Evolutionary conservation across 2,797 vertebrate species (phyloP), one percentile per base, ranked within the genome.

Genomic region (Protosalanx chinensis): DNA sequence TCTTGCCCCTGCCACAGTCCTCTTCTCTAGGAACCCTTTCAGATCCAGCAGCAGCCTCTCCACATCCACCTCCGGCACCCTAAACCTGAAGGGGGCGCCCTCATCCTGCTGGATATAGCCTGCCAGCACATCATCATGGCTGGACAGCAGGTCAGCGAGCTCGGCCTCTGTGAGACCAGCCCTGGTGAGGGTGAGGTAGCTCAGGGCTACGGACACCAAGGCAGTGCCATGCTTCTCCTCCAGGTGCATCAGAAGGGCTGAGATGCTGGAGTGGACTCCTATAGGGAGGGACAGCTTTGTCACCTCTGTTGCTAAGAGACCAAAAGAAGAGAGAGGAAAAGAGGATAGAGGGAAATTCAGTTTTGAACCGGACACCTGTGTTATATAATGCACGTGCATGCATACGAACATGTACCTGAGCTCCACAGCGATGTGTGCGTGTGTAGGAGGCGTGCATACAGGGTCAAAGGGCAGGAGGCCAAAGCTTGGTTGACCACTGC

Each of bases 401-500:
- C 12, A 6, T 60, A 3, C 12, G 6, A 20, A 60, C 10, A 4
- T 57, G 1, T 86, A 91, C 90, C 90, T 53, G 94, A 95, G 68
- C 51, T 81, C 94, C 94, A 95, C 29, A 77, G 78, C 1, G 79
- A 81, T 7, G 87, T 66, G 73, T 92, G 91, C 5, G 62, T 83
- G 53, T 88, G 85, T 74, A 94, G 84, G 8, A 94, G 88, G 59
- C 89, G 88, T 35, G 83, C 67, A 18, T 91, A 93, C 68, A 95
- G 85, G 1, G 88, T 76, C 20, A 92, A 81, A 68, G 85, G 12
- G 41, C 91, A 93, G 70, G 86, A 86, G 61, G 77, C 83, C 64
- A 94, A 78, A 4, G 91, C 92, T 80, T 83, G 81, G 82, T 93
- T 94, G 46, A 93, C 87, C 79, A 92, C 85, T 29, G 82, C 77